These are phyloP conservation scores for Saimiri boliviensis DNA, from an alignment of 2,113 vertebrate species.

Conservation along the genomic window DNA sequence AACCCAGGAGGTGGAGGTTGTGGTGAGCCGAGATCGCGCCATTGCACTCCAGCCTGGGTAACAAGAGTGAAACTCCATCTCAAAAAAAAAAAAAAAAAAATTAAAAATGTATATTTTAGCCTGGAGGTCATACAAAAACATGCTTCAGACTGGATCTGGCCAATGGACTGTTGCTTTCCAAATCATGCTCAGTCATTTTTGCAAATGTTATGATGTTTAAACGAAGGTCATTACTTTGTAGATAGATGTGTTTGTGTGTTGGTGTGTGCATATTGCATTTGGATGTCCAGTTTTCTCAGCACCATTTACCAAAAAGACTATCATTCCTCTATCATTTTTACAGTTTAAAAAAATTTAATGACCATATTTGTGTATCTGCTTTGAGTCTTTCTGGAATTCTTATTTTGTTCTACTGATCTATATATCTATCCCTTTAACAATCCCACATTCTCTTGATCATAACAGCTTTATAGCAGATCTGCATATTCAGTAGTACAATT, in stretches of 20 bases:
- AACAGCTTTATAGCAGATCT: not conserved
- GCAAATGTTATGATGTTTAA: not conserved
- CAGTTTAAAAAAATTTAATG: not conserved
- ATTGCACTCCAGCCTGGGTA: no score
- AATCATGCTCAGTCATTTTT: not conserved
- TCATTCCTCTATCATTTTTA: not conserved
- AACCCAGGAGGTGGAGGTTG: no score
- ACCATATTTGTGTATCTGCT: not conserved
- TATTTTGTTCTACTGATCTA: not conserved
- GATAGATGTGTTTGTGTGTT: no score
- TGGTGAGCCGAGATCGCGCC: no score
- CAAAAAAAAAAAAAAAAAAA: not conserved
- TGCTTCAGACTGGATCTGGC: not conserved
- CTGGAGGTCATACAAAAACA: not conserved
- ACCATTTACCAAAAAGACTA: not conserved
- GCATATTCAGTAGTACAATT: not conserved
- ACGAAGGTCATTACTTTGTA: not conserved
- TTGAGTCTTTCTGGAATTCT: not conserved
- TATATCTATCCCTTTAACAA: not conserved
- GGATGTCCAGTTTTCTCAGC: not conserved
- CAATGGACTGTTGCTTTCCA: not conserved
- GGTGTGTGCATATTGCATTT: not conserved
- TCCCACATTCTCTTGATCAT: not conserved
- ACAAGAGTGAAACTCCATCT: no score
- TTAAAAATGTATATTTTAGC: not conserved